phyloP scores from a whole-genome alignment of 1,140 invertebrate genomes.

The Drosophila prosaltans region DNA sequence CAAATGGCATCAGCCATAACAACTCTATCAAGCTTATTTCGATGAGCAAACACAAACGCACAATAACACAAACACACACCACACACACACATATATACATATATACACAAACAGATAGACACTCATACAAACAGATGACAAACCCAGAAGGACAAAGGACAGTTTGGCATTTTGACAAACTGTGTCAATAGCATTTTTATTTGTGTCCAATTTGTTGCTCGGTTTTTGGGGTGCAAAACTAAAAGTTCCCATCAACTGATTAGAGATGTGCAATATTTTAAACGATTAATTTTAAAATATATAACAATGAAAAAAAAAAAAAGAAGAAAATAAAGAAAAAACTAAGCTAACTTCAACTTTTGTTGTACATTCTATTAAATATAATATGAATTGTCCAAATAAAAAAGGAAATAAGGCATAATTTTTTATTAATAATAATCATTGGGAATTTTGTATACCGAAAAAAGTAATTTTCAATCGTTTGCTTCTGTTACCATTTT shows the following conservation, averaged over 20 bases:
- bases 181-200: slow-evolving; percentile 82
- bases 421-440: too few relatives aligned
- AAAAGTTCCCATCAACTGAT: not conserved
- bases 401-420: too few relatives aligned
- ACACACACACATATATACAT: slow-evolving; percentile 8
- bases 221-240: slow-evolving; percentile 47
- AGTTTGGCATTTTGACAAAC: slow-evolving; percentile 74
- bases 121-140: slow-evolving; percentile 12
- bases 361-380: too few relatives aligned
- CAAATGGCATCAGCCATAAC: slow-evolving; percentile 75
- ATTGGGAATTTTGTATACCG: too few relatives aligned
- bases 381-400: too few relatives aligned
- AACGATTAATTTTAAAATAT: too few relatives aligned
- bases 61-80: slow-evolving; percentile 18
- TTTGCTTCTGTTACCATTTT: too few relatives aligned
- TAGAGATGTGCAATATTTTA: slow-evolving; percentile 21
- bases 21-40: slow-evolving; percentile 81
- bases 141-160: slow-evolving; percentile 44
- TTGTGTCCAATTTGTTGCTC: slow-evolving; percentile 79
- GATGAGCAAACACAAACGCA: slow-evolving; percentile 65
- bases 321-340: too few relatives aligned
- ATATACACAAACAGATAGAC: not conserved
- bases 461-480: too few relatives aligned
- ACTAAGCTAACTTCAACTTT: too few relatives aligned
- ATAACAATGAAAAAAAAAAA: too few relatives aligned